Percentiles rank a stretch among this genome's conserved stretches.
Conservation (phyloP, 92 coral and sea anemone genomes). For the Montipora capitata region DNA sequence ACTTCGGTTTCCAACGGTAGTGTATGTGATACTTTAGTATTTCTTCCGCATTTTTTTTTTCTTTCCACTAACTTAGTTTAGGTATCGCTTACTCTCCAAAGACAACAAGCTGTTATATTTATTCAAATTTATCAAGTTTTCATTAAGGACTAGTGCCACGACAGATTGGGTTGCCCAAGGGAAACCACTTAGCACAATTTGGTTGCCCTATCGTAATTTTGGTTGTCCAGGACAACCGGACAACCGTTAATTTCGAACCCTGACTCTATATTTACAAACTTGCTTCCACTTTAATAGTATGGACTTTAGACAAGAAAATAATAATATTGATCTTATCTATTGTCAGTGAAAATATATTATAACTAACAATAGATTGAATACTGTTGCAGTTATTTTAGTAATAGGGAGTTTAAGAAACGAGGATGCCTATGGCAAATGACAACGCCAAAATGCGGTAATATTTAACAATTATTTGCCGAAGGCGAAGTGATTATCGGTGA, state of each 20-base stretch:
- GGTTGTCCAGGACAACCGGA: too few relatives aligned
- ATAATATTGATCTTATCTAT: too few relatives aligned
- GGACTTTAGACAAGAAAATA: neutral
- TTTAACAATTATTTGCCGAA: too few relatives aligned
- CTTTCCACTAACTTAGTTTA: constrained; percentile 4
- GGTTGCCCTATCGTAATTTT: constrained; percentile 20
- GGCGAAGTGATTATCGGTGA: too few relatives aligned
- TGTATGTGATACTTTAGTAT: too few relatives aligned
- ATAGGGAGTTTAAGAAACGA: neutral
- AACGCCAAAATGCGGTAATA: too few relatives aligned
- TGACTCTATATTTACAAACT: too few relatives aligned
- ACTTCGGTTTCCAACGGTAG: neutral
- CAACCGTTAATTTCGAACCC: too few relatives aligned
- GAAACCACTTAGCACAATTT: neutral
- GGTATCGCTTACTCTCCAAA: constrained; percentile 6
- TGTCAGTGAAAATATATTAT: too few relatives aligned
- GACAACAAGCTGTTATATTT: neutral
- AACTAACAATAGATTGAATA: too few relatives aligned
- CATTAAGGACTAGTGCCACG: constrained; percentile 24
- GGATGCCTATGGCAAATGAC: too few relatives aligned
- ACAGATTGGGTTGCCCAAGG: constrained; percentile 4
- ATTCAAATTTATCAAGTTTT: constrained; percentile 7
- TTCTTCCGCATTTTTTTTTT: neutral
- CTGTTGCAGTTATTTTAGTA: neutral
- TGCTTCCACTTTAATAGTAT: too few relatives aligned